Evolutionary conservation across 2,113 vertebrate species (phyloP).

Genomic region (Antechinus stuartii): DNA sequence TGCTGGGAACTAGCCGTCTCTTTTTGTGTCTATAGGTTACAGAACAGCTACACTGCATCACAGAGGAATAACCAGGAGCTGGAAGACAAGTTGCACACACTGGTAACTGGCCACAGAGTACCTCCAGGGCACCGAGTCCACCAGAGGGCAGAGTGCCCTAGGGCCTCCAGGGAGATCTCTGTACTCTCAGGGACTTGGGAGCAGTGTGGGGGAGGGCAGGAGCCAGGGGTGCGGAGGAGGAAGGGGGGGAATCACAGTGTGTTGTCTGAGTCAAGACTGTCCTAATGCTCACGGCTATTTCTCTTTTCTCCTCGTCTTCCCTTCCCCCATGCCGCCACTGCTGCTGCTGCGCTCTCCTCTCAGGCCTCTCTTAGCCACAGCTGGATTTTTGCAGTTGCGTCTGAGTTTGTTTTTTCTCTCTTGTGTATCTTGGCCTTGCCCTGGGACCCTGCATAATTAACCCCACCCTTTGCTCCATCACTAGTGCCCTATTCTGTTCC

Average conservation of each 20-base stretch:
- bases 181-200: conserved; percentile 54
- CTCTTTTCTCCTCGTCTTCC: conserved; percentile 84
- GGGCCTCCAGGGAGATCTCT: conserved; percentile 50
- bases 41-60: conserved; percentile 98
- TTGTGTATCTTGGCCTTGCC: conserved; percentile 77
- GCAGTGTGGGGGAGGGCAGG: conserved; percentile 37
- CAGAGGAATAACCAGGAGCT: conserved; percentile 98
- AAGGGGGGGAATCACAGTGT: conserved; percentile 65
- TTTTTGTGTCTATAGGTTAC: conserved; percentile 86
- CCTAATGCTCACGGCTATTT: conserved; percentile 88
- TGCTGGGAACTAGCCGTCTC: not conserved
- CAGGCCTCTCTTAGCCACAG: conserved; percentile 99
- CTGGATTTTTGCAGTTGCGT: conserved; percentile 99
- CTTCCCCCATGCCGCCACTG: conserved; percentile 87
- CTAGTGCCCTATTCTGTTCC: conserved; percentile 22
- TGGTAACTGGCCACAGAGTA: conserved; percentile 86
- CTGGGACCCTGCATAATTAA: conserved; percentile 57
- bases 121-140: conserved; percentile 40
- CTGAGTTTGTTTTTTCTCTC: conserved; percentile 87
- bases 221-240: not conserved
- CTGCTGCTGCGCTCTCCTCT: conserved; percentile 86
- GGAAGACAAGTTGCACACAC: conserved; percentile 96
- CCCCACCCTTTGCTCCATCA: not conserved
- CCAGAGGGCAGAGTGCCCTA: conserved; percentile 29
- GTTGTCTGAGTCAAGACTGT: conserved; percentile 75